Percentiles rank a stretch among this genome's conserved stretches.
phyloP scores from a whole-genome alignment of 2,888 invertebrate species.

The Epiblema foenella region DNA sequence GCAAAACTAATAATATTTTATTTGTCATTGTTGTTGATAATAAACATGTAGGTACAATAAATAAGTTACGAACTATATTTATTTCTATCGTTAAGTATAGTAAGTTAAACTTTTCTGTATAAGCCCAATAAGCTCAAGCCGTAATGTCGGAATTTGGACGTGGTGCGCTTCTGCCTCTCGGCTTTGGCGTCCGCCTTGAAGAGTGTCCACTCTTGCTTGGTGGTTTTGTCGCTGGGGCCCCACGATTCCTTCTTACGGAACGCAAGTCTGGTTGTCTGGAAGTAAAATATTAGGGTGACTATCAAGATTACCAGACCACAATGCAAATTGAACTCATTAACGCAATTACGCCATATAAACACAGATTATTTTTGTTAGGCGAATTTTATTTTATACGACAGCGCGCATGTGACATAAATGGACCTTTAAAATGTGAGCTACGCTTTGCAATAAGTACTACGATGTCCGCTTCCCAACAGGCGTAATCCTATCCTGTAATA shows the following conservation, averaged over 20 bases:
- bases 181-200: constrained; percentile 78
- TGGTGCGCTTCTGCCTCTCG: constrained; percentile 55
- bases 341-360: not conserved
- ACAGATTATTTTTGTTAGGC: too few relatives aligned
- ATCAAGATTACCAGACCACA: not conserved
- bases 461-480: too few relatives aligned
- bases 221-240: constrained; percentile 85
- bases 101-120: constrained; percentile 49
- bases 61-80: constrained; percentile 29
- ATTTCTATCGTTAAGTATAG: constrained; percentile 23
- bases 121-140: constrained; percentile 63
- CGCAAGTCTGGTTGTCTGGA: constrained; percentile 73
- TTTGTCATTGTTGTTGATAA: constrained; percentile 29
- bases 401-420: too few relatives aligned
- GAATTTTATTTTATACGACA: too few relatives aligned
- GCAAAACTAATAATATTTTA: constrained; percentile 23
- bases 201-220: constrained; percentile 82
- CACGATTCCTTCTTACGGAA: constrained; percentile 81
- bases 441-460: too few relatives aligned
- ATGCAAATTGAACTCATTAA: not conserved
- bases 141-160: constrained; percentile 56
- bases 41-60: constrained; percentile 43
- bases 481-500: too few relatives aligned
- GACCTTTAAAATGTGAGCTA: too few relatives aligned
- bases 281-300: constrained; percentile 41